phyloP scores from a whole-genome alignment of 2,797 vertebrate species.

The Spheniscus humboldti region DNA sequence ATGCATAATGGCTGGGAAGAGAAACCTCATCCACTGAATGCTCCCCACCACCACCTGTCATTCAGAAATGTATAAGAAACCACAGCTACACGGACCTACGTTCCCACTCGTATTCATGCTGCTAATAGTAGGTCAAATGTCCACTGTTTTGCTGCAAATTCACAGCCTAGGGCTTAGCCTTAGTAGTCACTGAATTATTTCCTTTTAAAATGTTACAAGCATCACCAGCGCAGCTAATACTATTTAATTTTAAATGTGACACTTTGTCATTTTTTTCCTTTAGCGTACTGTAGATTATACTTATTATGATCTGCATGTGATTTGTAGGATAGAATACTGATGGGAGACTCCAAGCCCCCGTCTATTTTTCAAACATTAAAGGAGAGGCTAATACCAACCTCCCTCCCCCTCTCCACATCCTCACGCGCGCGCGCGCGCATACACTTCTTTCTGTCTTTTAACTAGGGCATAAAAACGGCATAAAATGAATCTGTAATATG shows the following conservation, averaged over 20 bases:
- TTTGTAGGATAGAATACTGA: conserved; percentile 45
- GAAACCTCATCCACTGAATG: conserved; percentile 48
- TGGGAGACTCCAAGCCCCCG: conserved; percentile 6
- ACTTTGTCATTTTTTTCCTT: conserved; percentile 46
- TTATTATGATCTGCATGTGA: conserved; percentile 44
- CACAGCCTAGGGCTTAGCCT: conserved; percentile 35
- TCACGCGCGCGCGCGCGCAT: not conserved
- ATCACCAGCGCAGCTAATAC: conserved; percentile 40
- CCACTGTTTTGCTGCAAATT: conserved; percentile 44
- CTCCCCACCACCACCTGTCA: conserved; percentile 51
- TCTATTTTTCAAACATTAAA: conserved; percentile 60
- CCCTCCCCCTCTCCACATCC: not conserved
- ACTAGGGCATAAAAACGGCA: conserved; percentile 73
- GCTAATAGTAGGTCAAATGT: conserved; percentile 55
- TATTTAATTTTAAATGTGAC: conserved; percentile 56
- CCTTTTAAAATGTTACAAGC: conserved; percentile 59
- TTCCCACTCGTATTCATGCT: conserved; percentile 49
- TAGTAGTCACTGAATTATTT: conserved; percentile 41
- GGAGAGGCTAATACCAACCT: conserved; percentile 55
- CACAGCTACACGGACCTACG: not conserved
- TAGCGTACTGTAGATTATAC: conserved; percentile 32
- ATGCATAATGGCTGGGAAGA: conserved; percentile 33
- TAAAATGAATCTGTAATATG: conserved; percentile 78
- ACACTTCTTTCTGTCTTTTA: conserved; percentile 66
- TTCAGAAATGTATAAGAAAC: conserved; percentile 50